phyloP scores from a whole-genome alignment of 2,113 vertebrate genomes.

The Cottus gobio region DNA sequence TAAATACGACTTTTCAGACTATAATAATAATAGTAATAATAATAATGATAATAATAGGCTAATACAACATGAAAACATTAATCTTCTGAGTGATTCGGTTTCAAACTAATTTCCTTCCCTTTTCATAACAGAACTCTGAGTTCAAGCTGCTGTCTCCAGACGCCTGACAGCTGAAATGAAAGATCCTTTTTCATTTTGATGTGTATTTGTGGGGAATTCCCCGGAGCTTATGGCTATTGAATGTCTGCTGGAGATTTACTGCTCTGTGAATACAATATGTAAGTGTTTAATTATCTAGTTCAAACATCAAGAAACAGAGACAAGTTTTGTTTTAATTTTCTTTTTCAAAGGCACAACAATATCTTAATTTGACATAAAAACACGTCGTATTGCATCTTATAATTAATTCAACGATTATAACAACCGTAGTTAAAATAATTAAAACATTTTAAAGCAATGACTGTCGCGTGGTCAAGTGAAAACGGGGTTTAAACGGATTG shows the following conservation, averaged over 20 bases:
- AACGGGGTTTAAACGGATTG: too few relatives aligned
- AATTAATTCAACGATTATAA: background rate
- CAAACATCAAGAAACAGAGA: background rate
- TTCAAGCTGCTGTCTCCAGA: background rate
- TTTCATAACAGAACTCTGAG: background rate
- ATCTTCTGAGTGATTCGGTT: background rate
- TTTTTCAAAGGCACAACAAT: background rate
- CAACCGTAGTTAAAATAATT: background rate
- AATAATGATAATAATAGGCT: background rate
- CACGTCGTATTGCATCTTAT: background rate
- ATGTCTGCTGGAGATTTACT: conserved; percentile 30
- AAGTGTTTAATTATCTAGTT: conserved; percentile 6
- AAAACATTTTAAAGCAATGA: background rate
- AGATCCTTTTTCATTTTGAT: fast-evolving
- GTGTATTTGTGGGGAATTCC: background rate
- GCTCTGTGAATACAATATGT: background rate
- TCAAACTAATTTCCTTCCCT: background rate
- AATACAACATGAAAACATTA: background rate
- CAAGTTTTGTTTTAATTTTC: background rate
- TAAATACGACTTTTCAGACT: background rate
- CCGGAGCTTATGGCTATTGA: background rate
- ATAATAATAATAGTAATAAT: background rate
- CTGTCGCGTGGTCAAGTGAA: background rate
- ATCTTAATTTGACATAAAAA: background rate
- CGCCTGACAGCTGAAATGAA: background rate